A percentile compares a stretch with the other conserved stretches of the same genome.
Evolutionary conservation across 2,113 vertebrate species (phyloP).

Genomic region (Microcebus ravelobensis): DNA sequence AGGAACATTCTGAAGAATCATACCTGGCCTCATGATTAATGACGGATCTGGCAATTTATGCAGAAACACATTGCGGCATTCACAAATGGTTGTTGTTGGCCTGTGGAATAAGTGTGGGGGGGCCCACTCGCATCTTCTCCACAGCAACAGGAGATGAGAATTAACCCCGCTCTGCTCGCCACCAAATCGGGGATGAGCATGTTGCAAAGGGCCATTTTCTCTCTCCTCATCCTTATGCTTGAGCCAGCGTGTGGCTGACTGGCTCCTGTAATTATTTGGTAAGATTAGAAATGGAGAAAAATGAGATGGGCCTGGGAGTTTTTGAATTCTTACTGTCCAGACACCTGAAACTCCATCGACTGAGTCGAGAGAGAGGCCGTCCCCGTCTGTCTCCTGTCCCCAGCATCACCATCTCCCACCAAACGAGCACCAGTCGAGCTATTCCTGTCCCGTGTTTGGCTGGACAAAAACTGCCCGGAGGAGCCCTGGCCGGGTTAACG

Average conservation of each 20-base stretch:
- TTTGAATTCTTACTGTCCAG: not conserved
- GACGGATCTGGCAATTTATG: not conserved
- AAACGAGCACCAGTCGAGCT: not conserved
- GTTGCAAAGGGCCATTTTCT: not conserved
- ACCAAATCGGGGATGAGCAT: not conserved
- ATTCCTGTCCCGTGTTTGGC: not conserved
- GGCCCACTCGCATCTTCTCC: too few relatives aligned
- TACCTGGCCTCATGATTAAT: not conserved
- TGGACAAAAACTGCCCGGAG: not conserved
- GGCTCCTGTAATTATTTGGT: not conserved
- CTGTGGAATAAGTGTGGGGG: not conserved
- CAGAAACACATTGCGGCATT: not conserved
- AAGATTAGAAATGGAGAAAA: not conserved
- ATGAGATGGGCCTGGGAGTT: not conserved
- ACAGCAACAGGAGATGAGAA: not conserved
- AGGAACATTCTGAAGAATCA: not conserved
- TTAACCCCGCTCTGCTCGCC: not conserved
- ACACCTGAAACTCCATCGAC: not conserved
- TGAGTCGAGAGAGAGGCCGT: not conserved
- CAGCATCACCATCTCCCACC: not conserved
- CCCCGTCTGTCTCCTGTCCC: not conserved
- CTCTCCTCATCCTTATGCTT: not conserved
- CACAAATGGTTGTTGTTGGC: not conserved
- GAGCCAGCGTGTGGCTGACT: not conserved
- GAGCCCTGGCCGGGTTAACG: not conserved